Base-by-base conservation (phyloP, 2,113 vertebrate genomes). In the Hemichromis elongatus region DNA sequence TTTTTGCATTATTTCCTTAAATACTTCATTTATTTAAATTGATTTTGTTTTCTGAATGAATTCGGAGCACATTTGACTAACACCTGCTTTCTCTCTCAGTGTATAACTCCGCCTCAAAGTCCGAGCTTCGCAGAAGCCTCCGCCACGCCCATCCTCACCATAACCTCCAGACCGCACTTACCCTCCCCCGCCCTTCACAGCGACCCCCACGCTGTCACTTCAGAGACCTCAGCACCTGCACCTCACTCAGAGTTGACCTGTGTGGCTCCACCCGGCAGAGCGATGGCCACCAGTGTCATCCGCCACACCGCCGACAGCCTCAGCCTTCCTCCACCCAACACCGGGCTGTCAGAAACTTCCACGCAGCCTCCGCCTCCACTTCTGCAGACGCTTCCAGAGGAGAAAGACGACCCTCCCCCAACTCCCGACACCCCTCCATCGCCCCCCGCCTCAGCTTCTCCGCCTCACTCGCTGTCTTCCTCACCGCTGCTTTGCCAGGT, bases 31-130 rank as follows among this genome's bases (percentile, higher is more conserved):
- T 45, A 8, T 70, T 70, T 70, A 16, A 45, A 24, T 8, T 42
- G 42, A 42, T 10, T 70, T 70, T 40, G 19, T 40, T 40, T 19
- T 70, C 9, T 70, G 21, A 28, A 45, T 45, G 13, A 70, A 70
- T 70, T 70, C 2, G 13, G 10, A 24, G 40, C 37, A 54, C 21
- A 47, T 50, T 28, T 28, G 10, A 14, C 9, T 33, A 3, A 42
- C n/a, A 3, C 19, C 24, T 56, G 19, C 4, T n/a, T 40, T 14
- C 40, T 54, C 18, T 88, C 82, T 8, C 92, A 99, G 99, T 99
- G 98, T 83, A 99, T 99, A 96, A 99, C 98, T 73, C 99, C 98
- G 21, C 99, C 98, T 24, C 98, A 98, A 92, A 99, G 99, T 93
- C 99, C 99, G 3, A 98, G 97, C 89, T 97, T 97, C 2, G 53